phyloP scores from a whole-genome alignment of 1,140 invertebrate genomes.

The Caenorhabditis briggsae region DNA sequence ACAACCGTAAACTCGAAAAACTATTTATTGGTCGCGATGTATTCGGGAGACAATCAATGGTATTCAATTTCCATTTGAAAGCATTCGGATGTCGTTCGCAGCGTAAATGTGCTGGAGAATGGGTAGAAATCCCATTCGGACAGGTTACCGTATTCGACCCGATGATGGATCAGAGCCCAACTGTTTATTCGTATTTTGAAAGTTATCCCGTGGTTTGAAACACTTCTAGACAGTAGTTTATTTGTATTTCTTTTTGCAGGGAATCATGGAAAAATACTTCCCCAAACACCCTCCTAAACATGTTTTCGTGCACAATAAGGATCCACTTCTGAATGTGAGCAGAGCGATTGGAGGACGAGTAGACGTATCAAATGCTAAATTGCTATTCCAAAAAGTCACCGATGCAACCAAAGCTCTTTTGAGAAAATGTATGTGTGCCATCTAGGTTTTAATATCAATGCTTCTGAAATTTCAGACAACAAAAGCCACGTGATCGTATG shows the following conservation, averaged over 20 bases:
- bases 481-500: conserved; percentile 36
- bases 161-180: neutral
- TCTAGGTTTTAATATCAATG: neutral
- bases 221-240: neutral
- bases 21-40: conserved; percentile 62
- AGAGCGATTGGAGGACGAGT: neutral
- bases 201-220: conserved; percentile 21
- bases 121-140: conserved; percentile 58
- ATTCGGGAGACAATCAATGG: conserved; percentile 58
- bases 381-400: neutral
- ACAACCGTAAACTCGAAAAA: neutral
- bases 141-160: conserved; percentile 32
- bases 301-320: neutral
- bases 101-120: neutral
- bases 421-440: neutral
- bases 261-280: neutral
- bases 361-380: neutral
- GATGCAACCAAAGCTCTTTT: conserved; percentile 42
- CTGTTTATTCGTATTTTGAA: conserved; percentile 23
- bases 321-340: neutral
- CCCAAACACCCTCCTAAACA: neutral
- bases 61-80: conserved; percentile 45
- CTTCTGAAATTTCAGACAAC: conserved; percentile 34
- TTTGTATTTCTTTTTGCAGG: neutral
- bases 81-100: conserved; percentile 13